phyloP scores from a whole-genome alignment of 2,113 vertebrate species.

The Gila orcuttii region DNA sequence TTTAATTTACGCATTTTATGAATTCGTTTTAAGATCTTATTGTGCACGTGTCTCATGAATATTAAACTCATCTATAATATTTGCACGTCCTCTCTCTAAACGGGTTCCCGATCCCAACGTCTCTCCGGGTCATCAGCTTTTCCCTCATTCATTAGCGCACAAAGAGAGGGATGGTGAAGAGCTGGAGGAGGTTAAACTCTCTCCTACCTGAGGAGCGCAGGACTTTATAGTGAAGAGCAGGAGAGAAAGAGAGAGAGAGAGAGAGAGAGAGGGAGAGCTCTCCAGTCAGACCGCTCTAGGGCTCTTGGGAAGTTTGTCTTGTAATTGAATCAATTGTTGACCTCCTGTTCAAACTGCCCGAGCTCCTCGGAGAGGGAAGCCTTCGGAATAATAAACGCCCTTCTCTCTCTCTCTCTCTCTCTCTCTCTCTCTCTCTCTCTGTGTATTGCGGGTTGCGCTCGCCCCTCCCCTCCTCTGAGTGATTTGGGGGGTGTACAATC shows the following conservation, averaged over 20 bases:
- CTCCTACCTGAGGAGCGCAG: slow-evolving; percentile 76
- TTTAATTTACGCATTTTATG: not conserved
- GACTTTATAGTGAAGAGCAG: slow-evolving; percentile 71
- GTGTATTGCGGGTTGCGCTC: slow-evolving; percentile 5
- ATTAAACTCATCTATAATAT: not conserved
- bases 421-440: slow-evolving; percentile 49
- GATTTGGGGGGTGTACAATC: slow-evolving; percentile 75
- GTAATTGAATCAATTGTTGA: slow-evolving; percentile 90
- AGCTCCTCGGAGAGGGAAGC: slow-evolving; percentile 67
- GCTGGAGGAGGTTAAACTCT: slow-evolving; percentile 76
- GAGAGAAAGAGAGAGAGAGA: slow-evolving; percentile 48
- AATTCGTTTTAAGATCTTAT: not conserved
- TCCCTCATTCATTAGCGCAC: slow-evolving; percentile 74
- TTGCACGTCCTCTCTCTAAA: not conserved
- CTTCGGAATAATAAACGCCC: slow-evolving; percentile 73
- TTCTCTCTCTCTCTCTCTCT: slow-evolving; percentile 49
- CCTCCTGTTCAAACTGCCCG: slow-evolving; percentile 76
- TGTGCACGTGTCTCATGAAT: not conserved
- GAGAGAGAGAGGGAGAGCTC: slow-evolving; percentile 45
- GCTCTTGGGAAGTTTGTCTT: slow-evolving; percentile 84
- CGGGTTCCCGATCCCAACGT: slow-evolving; percentile 35
- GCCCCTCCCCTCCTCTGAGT: slow-evolving; percentile 58
- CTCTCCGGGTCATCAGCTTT: slow-evolving; percentile 66
- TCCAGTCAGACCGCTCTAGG: slow-evolving; percentile 70
- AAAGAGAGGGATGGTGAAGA: slow-evolving; percentile 69